Evolutionary conservation across 2,797 vertebrate species (phyloP).

Genomic region (Pempheris klunzingeri): DNA sequence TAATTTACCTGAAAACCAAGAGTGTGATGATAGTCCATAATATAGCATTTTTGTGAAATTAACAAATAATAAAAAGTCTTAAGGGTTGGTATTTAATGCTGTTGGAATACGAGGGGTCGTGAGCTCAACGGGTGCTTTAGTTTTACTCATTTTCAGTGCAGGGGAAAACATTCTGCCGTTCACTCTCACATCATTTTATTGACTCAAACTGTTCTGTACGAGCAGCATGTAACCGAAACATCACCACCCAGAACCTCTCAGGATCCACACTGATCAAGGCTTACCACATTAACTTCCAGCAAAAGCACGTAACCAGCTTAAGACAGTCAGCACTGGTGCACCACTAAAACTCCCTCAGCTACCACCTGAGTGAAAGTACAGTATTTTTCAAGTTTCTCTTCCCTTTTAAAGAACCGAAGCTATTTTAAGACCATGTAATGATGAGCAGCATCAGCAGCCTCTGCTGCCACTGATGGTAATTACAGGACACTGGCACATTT

Average conservation of each 20-base stretch:
- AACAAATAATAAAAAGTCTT: not conserved
- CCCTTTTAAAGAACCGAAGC: not conserved
- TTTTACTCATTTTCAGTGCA: not conserved
- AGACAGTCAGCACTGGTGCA: not conserved
- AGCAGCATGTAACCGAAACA: not conserved
- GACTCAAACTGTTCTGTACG: not conserved
- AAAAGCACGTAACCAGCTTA: not conserved
- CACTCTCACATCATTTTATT: not conserved
- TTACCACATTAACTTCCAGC: not conserved
- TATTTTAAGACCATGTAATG: too few relatives aligned
- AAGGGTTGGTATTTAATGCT: not conserved
- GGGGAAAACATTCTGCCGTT: too few relatives aligned
- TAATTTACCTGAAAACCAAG: not conserved
- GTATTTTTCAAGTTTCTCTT: not conserved
- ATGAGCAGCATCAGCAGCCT: too few relatives aligned
- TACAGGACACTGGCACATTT: too few relatives aligned
- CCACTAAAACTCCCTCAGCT: not conserved
- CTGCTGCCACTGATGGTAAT: too few relatives aligned
- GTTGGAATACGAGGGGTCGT: not conserved
- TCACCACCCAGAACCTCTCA: not conserved
- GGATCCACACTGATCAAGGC: not conserved
- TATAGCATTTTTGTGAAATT: too few relatives aligned
- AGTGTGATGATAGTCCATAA: not conserved
- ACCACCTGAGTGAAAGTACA: not conserved
- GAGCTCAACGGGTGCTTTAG: not conserved